Base-by-base conservation (phyloP, 2,888 invertebrate genomes). In the Spicauda simplicius region DNA sequence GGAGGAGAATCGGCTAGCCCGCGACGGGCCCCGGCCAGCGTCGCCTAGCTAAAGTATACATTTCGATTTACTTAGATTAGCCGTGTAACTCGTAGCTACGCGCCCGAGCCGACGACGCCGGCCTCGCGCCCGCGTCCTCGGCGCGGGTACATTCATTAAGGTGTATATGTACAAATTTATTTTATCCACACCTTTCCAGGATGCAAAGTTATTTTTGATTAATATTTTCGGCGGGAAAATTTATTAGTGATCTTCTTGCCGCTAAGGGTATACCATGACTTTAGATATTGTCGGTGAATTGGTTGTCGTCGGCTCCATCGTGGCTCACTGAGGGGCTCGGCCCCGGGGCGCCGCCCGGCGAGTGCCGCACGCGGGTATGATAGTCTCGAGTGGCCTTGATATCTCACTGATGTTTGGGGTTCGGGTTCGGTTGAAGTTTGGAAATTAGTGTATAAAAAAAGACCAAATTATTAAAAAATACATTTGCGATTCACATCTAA, bases 331-430 rank as follows among this genome's bases (percentile, higher is more conserved):
- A 48, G 62, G 72, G 56, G 68, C 58, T 30, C 61, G 72, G 74
- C 54, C 55, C 55, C 69, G 63, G 70, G 65, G 72, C 70, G 68
- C 70, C 75, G 74, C 76, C 78, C 79, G 33, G 33, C 10, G 33
- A 33, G 33, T 41, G 77, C 83, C 78, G 77, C 33, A 79, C 84
- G 83, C 84, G 84, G 86, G 85, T 83, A 87, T 81, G 84, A 85
- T 91, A 91, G 91, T 91, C 91, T 91, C 88, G 91, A 90, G 92
- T 93, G 92, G 92, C 92, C 92, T 93, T 92, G 91, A 91, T 91
- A 91, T 91, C 92, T 91, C 89, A 85, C 84, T 89, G 86, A 90
- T 88, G 81, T 90, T 91, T 91, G 87, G 86, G 86, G 85, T 89
- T 86, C 87, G 88, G 85, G 84, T 88, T 91, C 82, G 91, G 90